phyloP scores from a whole-genome alignment of 2,888 invertebrate species.

The Yponomeuta malinellus region DNA sequence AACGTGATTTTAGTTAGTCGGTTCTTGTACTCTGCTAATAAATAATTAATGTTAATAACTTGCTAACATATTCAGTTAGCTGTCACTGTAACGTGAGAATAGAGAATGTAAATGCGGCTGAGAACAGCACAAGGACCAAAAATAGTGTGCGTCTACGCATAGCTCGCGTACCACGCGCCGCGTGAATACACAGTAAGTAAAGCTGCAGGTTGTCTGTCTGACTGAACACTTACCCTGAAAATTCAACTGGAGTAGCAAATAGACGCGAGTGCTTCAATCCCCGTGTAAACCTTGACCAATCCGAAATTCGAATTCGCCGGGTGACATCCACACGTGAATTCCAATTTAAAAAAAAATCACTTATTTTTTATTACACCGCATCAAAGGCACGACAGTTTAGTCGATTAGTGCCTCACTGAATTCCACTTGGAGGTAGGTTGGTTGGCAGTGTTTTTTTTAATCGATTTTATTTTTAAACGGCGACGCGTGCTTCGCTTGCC shows the following conservation, averaged over 20 bases:
- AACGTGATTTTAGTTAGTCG: background rate
- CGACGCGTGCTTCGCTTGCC: constrained; percentile 52
- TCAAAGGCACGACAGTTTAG: constrained; percentile 25
- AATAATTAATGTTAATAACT: background rate
- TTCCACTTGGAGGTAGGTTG: constrained; percentile 17
- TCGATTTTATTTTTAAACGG: constrained; percentile 24
- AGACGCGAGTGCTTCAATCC: constrained; percentile 47
- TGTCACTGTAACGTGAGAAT: constrained; percentile 57
- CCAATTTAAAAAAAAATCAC: constrained; percentile 37
- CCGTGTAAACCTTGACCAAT: constrained; percentile 51
- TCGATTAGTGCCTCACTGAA: constrained; percentile 7
- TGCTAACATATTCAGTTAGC: background rate
- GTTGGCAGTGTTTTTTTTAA: constrained; percentile 21
- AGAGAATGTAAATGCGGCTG: constrained; percentile 50
- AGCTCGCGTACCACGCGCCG: constrained; percentile 37
- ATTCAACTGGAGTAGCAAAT: constrained; percentile 41
- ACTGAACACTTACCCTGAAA: constrained; percentile 56
- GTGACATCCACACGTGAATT: constrained; percentile 46
- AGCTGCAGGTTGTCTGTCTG: constrained; percentile 39
- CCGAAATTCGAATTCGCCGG: constrained; percentile 50
- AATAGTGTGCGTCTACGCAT: constrained; percentile 60
- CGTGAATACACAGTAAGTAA: constrained; percentile 64
- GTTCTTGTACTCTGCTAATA: background rate
- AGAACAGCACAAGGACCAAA: constrained; percentile 57
- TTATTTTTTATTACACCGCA: constrained; percentile 31